phyloP scores from a whole-genome alignment of 2,113 vertebrate species.

The Patagioenas fasciata region DNA sequence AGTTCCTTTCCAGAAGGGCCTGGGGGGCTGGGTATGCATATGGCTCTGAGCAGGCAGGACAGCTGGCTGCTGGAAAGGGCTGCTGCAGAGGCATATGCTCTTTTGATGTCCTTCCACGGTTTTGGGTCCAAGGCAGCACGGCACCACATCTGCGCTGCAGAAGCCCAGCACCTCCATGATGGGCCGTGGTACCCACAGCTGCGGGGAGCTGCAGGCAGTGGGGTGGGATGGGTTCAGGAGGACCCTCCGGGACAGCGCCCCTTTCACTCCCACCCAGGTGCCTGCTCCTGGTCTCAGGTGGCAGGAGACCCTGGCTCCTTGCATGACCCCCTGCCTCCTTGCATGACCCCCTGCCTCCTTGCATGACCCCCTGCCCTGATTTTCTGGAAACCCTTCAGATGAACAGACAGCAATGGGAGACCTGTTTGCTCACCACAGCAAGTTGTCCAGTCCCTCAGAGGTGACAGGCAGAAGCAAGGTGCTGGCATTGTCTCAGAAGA shows the following conservation, averaged over 20 bases:
- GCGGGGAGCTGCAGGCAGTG: fast-evolving
- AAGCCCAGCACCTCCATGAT: fast-evolving
- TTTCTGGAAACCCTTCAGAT: background rate
- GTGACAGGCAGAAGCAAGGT: background rate
- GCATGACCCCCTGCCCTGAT: fast-evolving
- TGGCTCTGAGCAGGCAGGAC: background rate
- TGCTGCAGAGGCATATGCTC: background rate
- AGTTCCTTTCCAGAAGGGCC: background rate
- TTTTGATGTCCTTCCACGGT: constrained; percentile 22
- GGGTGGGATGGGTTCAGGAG: background rate
- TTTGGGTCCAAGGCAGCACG: fast-evolving
- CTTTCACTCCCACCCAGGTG: fast-evolving
- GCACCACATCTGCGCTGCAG: constrained; percentile 37
- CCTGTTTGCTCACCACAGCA: background rate
- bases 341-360: fast-evolving
- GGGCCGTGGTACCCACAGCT: background rate
- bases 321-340: fast-evolving
- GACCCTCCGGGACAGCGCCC: fast-evolving
- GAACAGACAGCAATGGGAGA: fast-evolving
- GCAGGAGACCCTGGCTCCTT: fast-evolving
- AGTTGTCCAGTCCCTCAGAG: fast-evolving
- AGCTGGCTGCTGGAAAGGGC: constrained; percentile 3
- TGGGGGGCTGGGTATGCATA: background rate
- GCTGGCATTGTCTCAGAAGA: background rate
- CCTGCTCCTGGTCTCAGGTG: background rate